phyloP scores from a whole-genome alignment of 2,113 vertebrate genomes.

The Onychostruthus taczanowskii region DNA sequence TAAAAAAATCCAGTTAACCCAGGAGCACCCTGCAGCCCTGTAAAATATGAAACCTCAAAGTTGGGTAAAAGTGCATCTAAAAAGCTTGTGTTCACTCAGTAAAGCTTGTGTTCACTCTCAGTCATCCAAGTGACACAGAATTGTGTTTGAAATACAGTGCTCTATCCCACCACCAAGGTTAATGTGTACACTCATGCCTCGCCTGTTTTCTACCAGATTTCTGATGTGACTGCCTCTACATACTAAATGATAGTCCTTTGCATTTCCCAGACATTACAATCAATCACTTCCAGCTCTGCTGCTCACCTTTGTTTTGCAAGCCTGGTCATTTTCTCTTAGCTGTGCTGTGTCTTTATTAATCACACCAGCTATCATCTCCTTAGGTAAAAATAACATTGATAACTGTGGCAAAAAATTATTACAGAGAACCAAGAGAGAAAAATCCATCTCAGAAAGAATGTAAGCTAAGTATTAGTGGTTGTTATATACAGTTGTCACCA shows the following conservation, averaged over 20 bases:
- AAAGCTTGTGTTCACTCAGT: background rate
- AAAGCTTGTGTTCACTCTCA: background rate
- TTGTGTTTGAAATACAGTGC: background rate
- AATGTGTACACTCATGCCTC: background rate
- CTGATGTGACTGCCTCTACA: background rate
- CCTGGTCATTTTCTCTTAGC: background rate
- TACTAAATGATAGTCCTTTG: background rate
- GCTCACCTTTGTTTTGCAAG: conserved; percentile 3
- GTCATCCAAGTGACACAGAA: background rate
- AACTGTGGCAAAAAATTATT: background rate
- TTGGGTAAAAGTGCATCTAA: background rate
- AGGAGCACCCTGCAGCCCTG: background rate
- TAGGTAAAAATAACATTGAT: background rate
- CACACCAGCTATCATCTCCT: background rate
- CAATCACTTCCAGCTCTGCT: conserved; percentile 9
- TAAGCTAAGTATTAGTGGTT: background rate
- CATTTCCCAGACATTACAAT: background rate
- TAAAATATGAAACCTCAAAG: background rate
- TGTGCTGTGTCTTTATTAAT: background rate
- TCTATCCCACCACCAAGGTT: background rate
- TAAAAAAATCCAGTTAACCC: background rate
- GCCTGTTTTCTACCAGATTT: background rate
- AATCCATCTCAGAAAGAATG: background rate
- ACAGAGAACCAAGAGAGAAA: background rate
- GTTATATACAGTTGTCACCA: background rate